phyloP scores from a whole-genome alignment of 2,797 vertebrate genomes.

The Picus viridis region DNA sequence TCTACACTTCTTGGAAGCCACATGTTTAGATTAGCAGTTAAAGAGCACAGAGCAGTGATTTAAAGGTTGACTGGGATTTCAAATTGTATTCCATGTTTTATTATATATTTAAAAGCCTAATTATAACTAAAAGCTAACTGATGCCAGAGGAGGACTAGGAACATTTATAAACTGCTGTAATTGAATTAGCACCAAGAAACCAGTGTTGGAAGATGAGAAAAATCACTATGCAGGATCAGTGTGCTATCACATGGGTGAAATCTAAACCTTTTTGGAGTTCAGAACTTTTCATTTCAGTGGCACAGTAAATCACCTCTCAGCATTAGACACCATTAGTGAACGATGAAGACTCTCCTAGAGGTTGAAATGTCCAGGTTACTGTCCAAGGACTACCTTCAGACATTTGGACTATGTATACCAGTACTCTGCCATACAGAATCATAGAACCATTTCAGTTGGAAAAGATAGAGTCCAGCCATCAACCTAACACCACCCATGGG shows the following conservation, averaged over 20 bases:
- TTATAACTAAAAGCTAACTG: background rate
- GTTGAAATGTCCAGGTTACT: background rate
- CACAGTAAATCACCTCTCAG: slow-evolving; percentile 4
- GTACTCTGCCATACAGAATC: background rate
- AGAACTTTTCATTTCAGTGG: background rate
- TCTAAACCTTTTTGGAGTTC: background rate
- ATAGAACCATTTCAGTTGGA: no score
- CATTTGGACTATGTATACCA: background rate
- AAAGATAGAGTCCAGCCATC: no score
- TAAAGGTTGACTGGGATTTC: slow-evolving; percentile 35
- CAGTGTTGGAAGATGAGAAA: background rate
- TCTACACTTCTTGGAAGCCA: background rate
- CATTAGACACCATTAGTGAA: background rate
- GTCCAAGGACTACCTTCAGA: background rate
- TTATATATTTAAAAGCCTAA: background rate
- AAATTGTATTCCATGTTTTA: slow-evolving; percentile 22
- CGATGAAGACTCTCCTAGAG: background rate
- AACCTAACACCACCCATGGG: no score
- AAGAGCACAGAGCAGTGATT: slow-evolving; percentile 4
- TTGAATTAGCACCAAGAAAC: slow-evolving; percentile 8
- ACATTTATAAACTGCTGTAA: background rate
- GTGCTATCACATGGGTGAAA: background rate
- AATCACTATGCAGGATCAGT: background rate
- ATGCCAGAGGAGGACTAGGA: background rate
- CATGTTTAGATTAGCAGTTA: background rate